Conservation (phyloP, 2,797 vertebrate species). For the Neosilurus mollespiculum region DNA sequence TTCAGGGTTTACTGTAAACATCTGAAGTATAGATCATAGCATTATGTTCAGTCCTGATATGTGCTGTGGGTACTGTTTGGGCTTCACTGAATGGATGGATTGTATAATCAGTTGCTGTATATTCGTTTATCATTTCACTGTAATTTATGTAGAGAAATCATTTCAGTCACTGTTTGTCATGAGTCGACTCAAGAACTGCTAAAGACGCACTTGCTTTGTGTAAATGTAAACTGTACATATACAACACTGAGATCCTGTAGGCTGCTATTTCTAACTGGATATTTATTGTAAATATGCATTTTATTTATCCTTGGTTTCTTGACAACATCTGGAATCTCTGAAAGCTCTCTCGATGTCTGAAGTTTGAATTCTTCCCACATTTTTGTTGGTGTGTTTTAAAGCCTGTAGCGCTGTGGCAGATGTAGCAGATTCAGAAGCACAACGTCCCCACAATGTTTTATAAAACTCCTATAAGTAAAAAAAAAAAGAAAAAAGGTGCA, state of each 20-base stretch:
- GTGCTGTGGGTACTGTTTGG: slow-evolving; percentile 69
- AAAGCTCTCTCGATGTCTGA: slow-evolving; percentile 51
- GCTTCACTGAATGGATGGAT: slow-evolving; percentile 66
- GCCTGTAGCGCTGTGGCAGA: slow-evolving; percentile 50
- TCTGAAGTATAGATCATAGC: slow-evolving; percentile 50
- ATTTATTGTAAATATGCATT: slow-evolving; percentile 83
- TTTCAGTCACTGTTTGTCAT: slow-evolving; percentile 59
- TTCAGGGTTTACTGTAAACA: slow-evolving; percentile 77
- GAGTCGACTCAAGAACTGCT: slow-evolving; percentile 71
- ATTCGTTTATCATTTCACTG: slow-evolving; percentile 39
- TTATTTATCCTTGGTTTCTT: slow-evolving; percentile 74
- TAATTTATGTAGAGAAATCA: slow-evolving; percentile 42
- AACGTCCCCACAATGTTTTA: slow-evolving; percentile 59
- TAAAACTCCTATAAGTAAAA: slow-evolving; percentile 67
- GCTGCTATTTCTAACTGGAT: slow-evolving; percentile 84
- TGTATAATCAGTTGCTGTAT: slow-evolving; percentile 66
- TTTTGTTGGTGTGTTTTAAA: slow-evolving; percentile 47
- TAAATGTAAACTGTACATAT: slow-evolving; percentile 70
- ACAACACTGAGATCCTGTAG: slow-evolving; percentile 79
- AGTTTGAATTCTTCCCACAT: slow-evolving; percentile 61
- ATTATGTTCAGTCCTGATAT: slow-evolving; percentile 66
- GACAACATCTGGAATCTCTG: slow-evolving; percentile 60
- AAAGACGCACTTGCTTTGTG: slow-evolving; percentile 81
- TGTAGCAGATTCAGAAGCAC: slow-evolving; percentile 67
- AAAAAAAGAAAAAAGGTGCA: slow-evolving; percentile 59